Base-by-base conservation (phyloP, 1,140 invertebrate genomes). In the Drosophila persimilis region DNA sequence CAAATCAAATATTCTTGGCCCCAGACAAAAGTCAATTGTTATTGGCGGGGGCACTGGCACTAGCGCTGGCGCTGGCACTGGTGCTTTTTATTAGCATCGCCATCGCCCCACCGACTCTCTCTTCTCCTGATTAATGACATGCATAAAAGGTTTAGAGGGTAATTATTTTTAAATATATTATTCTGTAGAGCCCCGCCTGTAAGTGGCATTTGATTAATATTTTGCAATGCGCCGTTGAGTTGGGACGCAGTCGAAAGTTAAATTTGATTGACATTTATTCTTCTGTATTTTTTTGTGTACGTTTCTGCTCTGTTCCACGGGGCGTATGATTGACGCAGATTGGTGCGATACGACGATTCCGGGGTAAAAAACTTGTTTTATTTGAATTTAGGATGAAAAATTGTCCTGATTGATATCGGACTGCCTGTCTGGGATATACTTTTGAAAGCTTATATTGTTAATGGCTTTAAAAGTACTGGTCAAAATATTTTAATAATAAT, bases 141-240 rank as follows among this genome's bases (percentile, higher is more conserved):
- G 65, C 78, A 59, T 52, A 51, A 65, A 69, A 58, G 55, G 69
- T 20, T 57, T 50, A 71, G 83, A 58, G 47, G 46, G 83, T 88
- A 86, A 86, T 86, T 86, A 86, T 86, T 86, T 86, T 85, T 77
- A 81, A 81, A 86, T 88, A 78, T 81, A 55, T 53, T 66, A 47
- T 44, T 69, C 47, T 53, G 39, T 71, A 43, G 11, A 13, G 20
- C 17, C 46, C 51, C 43, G 31, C 39, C 77, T 86, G 81, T 52
- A 64, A 74, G 73, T 86, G 80, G 73, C 81, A 66, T 65, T 72
- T 80, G 80, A 85, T 77, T 77, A 73, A 77, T 69, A 80, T 65
- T 39, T 39, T 39, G 35, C 11, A 13, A 39, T 39, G 9, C 13
- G 35, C 35, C 11, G 13, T 13, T 39, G 35, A 13, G 35, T 13